Percentiles rank a stretch among this genome's conserved stretches.
Conservation (phyloP, 2,888 invertebrate genomes). For the Drosophila nr. fundita region DNA sequence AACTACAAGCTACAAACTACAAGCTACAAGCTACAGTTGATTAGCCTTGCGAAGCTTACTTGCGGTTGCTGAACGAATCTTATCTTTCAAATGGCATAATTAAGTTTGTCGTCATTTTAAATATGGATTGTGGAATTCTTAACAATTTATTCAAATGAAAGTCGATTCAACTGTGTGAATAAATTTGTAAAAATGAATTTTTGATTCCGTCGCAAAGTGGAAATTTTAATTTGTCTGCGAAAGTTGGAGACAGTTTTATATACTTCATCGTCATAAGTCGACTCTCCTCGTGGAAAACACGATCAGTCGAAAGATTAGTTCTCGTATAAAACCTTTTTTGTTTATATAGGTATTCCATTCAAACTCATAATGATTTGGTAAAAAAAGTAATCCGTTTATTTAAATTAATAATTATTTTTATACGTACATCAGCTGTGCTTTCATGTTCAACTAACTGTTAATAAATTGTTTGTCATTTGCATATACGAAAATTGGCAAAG, state of each 20-base stretch:
- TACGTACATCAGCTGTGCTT: background rate
- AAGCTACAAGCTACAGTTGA: background rate
- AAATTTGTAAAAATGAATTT: background rate
- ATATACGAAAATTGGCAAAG: background rate
- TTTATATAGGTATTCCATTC: background rate
- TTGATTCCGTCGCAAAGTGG: background rate
- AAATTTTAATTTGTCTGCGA: background rate
- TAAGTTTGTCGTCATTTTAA: background rate
- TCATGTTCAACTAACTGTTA: background rate
- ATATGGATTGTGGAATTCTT: background rate
- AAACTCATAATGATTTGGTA: background rate
- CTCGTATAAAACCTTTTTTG: background rate
- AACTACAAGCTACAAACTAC: background rate
- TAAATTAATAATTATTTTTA: background rate
- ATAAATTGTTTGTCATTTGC: background rate
- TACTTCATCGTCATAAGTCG: background rate
- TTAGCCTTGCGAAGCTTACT: background rate
- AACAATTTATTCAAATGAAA: background rate
- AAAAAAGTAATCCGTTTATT: background rate
- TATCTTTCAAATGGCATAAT: slow-evolving; percentile 7
- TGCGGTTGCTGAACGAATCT: background rate
- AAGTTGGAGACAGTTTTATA: background rate
- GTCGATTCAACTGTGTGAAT: background rate
- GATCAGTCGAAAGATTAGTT: background rate
- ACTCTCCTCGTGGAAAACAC: background rate